Evolutionary conservation across 2,113 vertebrate genomes (phyloP), one percentile per base, ranked within the genome.

Genomic region (Dolichotis patagonum): DNA sequence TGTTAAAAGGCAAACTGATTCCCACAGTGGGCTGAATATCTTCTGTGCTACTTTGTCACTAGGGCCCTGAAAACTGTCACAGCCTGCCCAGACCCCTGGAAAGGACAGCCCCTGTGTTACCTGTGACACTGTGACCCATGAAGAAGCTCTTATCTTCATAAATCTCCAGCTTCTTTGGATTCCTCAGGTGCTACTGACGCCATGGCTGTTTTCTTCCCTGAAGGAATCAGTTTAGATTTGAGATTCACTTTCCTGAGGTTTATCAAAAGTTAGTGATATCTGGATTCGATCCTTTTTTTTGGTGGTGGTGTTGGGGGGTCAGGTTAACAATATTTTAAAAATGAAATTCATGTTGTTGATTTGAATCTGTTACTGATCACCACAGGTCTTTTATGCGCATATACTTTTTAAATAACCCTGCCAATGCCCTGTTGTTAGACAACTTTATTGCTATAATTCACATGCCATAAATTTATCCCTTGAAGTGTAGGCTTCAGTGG

Each of bases 331-430:
- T 77, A 54, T 54, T 85, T 85, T 28, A 52, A 87, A 82, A 32
- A 49, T 56, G 49, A 75, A 73, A 89, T 90, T 17, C 65, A 5
- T 96, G 89, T 80, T 63, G 38, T 41, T 88, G 30, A 75, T 91
- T 87, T 81, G 41, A 41, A 38, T 80, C 43, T 38, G 8, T 94
- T 35, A 30, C 14, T 7, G 89, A 86, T 81, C 63, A 43, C 73
- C 28, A 46, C 78, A 35, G 35, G 46, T 28, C 4, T 26, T 95
- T 94, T 75, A 54, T 77, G 35, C 52, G 22, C 63, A 0, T 38
- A 43, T 30, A 46, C 13, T 83, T 90, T 83, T 54, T 4, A 63
- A 77, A 38, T 84, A 24, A 85, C 49, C 19, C 77, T 52, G 77
- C 24, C 41, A 69, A 10, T 91, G 19, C 5, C 22, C 38, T 85